Conservation (phyloP, 2,888 invertebrate genomes). For the Troides oblongomaculatus region DNA sequence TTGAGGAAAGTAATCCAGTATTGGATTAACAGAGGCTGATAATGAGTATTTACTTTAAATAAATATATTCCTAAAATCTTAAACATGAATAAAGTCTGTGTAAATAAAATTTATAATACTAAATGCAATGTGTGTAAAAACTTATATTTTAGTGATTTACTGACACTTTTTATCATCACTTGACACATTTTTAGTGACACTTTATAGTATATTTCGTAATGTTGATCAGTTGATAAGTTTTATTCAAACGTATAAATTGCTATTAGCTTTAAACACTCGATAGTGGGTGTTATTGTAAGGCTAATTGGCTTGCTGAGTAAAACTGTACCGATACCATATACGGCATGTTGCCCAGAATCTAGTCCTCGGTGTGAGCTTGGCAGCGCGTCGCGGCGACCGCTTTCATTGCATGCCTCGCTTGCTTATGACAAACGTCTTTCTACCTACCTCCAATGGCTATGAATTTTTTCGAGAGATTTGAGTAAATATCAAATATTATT, state of each 20-base stretch:
- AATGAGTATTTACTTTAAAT: too few species aligned
- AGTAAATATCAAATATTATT: background rate
- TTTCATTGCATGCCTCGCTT: conserved; percentile 48
- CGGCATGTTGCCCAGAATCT: conserved; percentile 62
- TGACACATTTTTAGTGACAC: too few species aligned
- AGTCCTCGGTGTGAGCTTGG: conserved; percentile 44
- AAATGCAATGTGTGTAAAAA: too few species aligned
- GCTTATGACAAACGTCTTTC: conserved; percentile 42
- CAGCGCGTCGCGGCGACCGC: conserved; percentile 40
- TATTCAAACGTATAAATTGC: background rate
- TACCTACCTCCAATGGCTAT: conserved; percentile 24
- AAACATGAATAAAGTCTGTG: too few species aligned
- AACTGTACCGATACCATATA: conserved; percentile 53
- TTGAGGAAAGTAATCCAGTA: too few species aligned
- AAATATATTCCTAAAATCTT: too few species aligned
- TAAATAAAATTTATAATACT: too few species aligned
- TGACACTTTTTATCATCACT: too few species aligned
- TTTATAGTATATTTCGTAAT: background rate
- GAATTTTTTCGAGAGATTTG: background rate
- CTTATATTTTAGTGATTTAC: background rate
- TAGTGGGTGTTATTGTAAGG: conserved; percentile 49
- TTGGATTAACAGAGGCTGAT: too few species aligned
- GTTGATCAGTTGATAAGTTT: background rate
- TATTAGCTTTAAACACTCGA: background rate
- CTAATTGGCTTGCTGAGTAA: conserved; percentile 58